Base-by-base conservation (phyloP, 2,113 vertebrate species). In the Nannospalax galili region DNA sequence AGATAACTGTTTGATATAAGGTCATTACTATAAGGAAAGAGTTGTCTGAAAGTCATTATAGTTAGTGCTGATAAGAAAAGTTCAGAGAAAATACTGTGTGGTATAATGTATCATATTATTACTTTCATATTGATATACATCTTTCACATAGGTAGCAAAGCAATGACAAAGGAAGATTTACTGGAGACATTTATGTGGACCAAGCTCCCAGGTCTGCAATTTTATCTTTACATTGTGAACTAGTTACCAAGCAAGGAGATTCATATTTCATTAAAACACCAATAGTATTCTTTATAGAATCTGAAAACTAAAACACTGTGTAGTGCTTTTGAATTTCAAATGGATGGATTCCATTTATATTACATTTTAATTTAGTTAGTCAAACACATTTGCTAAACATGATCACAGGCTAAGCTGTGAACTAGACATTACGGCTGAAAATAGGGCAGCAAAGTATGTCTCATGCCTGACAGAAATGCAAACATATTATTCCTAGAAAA, bases 1-100 rank as follows among this genome's bases (percentile, higher is more conserved):
- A 98, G 98, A 98, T 98, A 98, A 98, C 98, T 98, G 98, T 98
- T 99, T 98, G 98, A 98, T 99, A 99, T 98, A 99, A 99, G 99
- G 98, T 98, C 98, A 98, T 98, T 98, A 98, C 98, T 98, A 98
- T 98, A 99, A 98, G 98, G 99, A 99, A 99, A 98, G 98, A 98
- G 99, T 98, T 98, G 97, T 98, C 98, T 97, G 98, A 99, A 99
- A 98, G 97, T 98, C 98, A 98, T 99, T 97, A 98, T 97, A 97
- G 98, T 98, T 97, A 97, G 98, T 98, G 98, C 98, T 99, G 98
- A 98, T 98, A 98, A 99, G 99, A 98, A 98, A 98, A 98, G 98
- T 98, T 98, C 97, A 98, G 98, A 97, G 98, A 97, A 97, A 97
- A 98, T 98, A 98, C 95, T 98, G 88, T 98, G 95, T 97, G 98